Evolutionary conservation across 2,888 invertebrate genomes (phyloP), one percentile per base, ranked within the genome.

Genomic region (Hydroisotoma schaefferi): DNA sequence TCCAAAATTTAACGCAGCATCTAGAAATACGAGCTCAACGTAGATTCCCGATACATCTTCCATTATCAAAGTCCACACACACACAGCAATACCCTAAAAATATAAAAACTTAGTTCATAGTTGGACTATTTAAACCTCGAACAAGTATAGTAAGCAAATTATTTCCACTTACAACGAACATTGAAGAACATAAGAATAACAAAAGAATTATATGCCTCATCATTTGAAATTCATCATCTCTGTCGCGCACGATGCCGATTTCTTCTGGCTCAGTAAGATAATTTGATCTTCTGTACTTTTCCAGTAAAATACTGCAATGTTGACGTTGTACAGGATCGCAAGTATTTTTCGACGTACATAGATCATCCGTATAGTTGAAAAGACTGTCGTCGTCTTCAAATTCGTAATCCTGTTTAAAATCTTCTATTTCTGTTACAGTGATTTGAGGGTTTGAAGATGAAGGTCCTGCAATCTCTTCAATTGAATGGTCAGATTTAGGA

Each of bases 11-110:
- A 94, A 81, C 23, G 90, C 87, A 22, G 88, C 87, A 76, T 95
- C 94, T 25, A 95, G 78, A 76, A 94, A 95, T 70, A 92, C 87
- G n/a, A 97, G 80, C 77, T 94, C 94, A 0, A 94, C 83, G 76
- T 91, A 94, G 62, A 95, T 87, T 0, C 94, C 95, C 25, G 88
- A 87, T 76, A 89, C 85, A 74, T 89, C 85, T 73, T 88, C 88
- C 81, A 87, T 85, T 73, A 92, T 83, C 73, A 91, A 78, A 1
- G 87, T 87, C 86, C 91, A 91, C 25, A 87, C 82, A 1, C 88
- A 87, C 64, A 88, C 82, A 0, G 92, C 87, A 67, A 94, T 80
- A 23, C 91, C 90, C 91, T 90, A 46, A 2, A 38, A 25, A 52
- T 18, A 22, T 10, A 18, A 18, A 25, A 38, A 40, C 18, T 37